phyloP scores from a whole-genome alignment of 2,797 vertebrate species.

The Silurus aristotelis region DNA sequence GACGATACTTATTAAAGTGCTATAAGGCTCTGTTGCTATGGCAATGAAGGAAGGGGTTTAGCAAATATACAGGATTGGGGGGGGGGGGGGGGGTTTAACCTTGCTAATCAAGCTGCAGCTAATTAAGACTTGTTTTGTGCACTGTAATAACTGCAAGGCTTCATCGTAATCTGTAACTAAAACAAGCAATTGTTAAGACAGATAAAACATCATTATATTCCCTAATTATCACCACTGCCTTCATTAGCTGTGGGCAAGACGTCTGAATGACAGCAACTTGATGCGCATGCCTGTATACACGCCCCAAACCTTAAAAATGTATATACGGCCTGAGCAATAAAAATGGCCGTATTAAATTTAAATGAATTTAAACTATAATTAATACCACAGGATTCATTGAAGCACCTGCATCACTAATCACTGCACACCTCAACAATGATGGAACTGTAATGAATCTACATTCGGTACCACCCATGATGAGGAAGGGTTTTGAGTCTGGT shows the following conservation, averaged over 20 bases:
- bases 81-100: conserved; percentile 43
- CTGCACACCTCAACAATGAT: too few species aligned
- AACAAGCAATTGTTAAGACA: conserved; percentile 58
- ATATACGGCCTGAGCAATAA: neutral
- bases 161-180: conserved; percentile 62
- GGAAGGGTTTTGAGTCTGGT: too few species aligned
- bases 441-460: too few species aligned
- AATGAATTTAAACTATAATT: too few species aligned
- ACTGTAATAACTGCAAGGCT: conserved; percentile 68
- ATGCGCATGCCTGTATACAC: neutral
- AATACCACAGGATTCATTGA: too few species aligned
- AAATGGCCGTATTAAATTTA: neutral
- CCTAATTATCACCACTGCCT: conserved; percentile 59
- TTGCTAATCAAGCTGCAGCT: conserved; percentile 67
- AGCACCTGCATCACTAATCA: too few species aligned
- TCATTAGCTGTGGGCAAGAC: conserved; percentile 6
- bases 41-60: conserved; percentile 55
- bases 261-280: conserved; percentile 8
- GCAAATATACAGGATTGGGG: conserved; percentile 58
- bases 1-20: conserved; percentile 42
- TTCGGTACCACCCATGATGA: too few species aligned
- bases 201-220: conserved; percentile 63
- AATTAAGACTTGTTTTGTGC: conserved; percentile 67
- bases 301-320: neutral
- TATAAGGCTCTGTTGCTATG: conserved; percentile 63